These are phyloP conservation scores for Kryptolebias marmoratus DNA, from an alignment of 2,113 vertebrate species.

Conservation along the genomic window DNA sequence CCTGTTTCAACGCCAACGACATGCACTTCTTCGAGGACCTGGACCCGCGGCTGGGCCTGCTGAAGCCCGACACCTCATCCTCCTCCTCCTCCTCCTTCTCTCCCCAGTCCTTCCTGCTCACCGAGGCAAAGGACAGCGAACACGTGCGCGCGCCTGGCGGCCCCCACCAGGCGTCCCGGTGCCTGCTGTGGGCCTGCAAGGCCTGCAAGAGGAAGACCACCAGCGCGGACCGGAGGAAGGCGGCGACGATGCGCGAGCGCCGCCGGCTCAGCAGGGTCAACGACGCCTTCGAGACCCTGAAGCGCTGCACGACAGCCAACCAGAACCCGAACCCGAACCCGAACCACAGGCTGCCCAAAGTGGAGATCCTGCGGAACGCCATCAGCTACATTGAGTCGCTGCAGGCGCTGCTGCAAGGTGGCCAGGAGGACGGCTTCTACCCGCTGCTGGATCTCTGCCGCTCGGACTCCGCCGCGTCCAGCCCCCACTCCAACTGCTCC, in stretches of 20 bases:
- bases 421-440: conserved; percentile 86
- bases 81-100: conserved; percentile 51
- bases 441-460: conserved; percentile 87
- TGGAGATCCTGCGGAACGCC: conserved; percentile 96
- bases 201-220: conserved; percentile 98
- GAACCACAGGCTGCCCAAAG: conserved; percentile 95
- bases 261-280: conserved; percentile 95
- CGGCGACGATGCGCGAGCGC: conserved; percentile 94
- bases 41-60: conserved; percentile 87
- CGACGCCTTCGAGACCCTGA: conserved; percentile 95
- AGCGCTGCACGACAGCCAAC: conserved; percentile 89
- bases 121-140: conserved; percentile 82
- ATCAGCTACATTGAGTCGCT: conserved; percentile 97
- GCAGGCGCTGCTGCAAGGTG: conserved; percentile 88
- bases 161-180: conserved; percentile 93
- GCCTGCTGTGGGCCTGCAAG: conserved; percentile 97
- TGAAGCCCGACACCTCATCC: conserved; percentile 80
- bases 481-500: conserved; percentile 93
- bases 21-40: conserved; percentile 97
- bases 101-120: conserved; percentile 8
- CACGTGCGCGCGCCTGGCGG: conserved; percentile 93
- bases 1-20: conserved; percentile 92
- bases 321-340: conserved; percentile 75
- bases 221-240: conserved; percentile 91
- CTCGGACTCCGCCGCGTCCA: conserved; percentile 90